Conservation (phyloP, 1,140 invertebrate genomes). For the Drosophila dunni region DNA sequence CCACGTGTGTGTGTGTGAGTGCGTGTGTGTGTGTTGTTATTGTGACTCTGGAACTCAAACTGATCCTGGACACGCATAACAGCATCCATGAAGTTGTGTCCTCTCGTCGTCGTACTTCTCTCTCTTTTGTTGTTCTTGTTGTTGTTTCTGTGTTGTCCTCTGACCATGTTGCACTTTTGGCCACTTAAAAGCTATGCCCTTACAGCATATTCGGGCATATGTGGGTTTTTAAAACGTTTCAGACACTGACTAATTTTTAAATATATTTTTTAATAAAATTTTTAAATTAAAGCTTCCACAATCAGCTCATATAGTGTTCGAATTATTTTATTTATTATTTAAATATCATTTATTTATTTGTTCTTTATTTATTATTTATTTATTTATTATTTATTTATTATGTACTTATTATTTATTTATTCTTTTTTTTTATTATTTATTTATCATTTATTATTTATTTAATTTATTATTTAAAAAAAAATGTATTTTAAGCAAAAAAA, state of each 20-base stretch:
- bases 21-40: constrained; percentile 45
- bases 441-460: too few species aligned
- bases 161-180: constrained; percentile 71
- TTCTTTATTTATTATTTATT: too few species aligned
- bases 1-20: background rate
- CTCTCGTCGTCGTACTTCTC: constrained; percentile 31
- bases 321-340: too few species aligned
- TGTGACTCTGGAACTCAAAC: constrained; percentile 60
- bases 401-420: too few species aligned
- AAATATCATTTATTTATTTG: too few species aligned
- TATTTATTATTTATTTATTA: too few species aligned
- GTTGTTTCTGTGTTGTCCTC: constrained; percentile 1
- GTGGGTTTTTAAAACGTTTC: background rate
- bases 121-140: background rate
- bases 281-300: too few species aligned
- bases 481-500: too few species aligned
- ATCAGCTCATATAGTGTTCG: too few species aligned
- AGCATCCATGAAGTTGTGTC: constrained; percentile 36
- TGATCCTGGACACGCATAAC: constrained; percentile 36
- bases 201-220: background rate
- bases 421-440: too few species aligned
- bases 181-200: constrained; percentile 65
- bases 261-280: too few species aligned
- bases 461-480: too few species aligned
- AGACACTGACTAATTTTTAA: background rate